Percentiles rank a stretch among this genome's conserved stretches.
Evolutionary conservation across 1,140 invertebrate species (phyloP).

Genomic region (Agrypnia vestita): DNA sequence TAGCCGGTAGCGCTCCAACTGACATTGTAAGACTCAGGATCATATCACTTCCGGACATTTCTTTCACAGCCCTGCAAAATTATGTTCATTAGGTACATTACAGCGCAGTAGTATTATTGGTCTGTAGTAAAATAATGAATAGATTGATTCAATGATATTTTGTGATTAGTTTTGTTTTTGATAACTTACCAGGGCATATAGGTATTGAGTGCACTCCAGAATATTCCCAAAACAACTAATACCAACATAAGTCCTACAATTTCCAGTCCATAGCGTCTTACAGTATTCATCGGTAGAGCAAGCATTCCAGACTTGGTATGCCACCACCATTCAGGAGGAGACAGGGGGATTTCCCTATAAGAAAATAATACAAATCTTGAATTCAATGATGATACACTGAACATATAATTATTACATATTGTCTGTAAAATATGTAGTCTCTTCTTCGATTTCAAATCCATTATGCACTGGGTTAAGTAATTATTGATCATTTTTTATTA

Average conservation of each 20-base stretch:
- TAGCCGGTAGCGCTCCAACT: slow-evolving; percentile 77
- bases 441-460: no score
- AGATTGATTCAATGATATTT: no score
- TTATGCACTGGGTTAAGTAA: no score
- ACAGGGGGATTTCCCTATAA: slow-evolving; percentile 79
- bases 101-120: not conserved
- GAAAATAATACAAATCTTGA: slow-evolving; percentile 28
- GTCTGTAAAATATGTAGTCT: no score
- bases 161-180: not conserved
- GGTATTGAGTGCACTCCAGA: slow-evolving; percentile 86
- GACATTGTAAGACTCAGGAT: slow-evolving; percentile 80
- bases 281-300: slow-evolving; percentile 81
- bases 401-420: no score
- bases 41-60: slow-evolving; percentile 74
- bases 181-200: slow-evolving; percentile 79
- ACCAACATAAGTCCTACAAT: slow-evolving; percentile 80
- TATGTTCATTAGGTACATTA: not conserved
- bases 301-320: slow-evolving; percentile 84
- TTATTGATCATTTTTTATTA: no score
- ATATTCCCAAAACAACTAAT: slow-evolving; percentile 80
- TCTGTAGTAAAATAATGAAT: no score
- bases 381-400: no score
- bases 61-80: slow-evolving; percentile 74
- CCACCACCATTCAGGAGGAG: slow-evolving; percentile 88
- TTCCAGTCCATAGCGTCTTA: slow-evolving; percentile 82